Base-by-base conservation (phyloP, 2,888 invertebrate genomes). In the Eupeodes latifasciatus region DNA sequence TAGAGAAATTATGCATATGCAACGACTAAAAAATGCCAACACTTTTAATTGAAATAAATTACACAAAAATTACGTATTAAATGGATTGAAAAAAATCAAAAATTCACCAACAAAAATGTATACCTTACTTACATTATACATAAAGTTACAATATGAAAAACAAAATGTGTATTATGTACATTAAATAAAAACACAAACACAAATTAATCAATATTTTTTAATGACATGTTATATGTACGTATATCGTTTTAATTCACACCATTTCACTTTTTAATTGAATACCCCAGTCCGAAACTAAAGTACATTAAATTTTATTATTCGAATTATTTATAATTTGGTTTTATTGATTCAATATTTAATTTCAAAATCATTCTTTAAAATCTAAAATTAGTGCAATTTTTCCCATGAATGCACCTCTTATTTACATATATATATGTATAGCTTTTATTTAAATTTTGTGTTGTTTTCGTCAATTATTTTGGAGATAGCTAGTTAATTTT, bases 221-320 rank as follows among this genome's bases (percentile, higher is more conserved):
- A 69, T 53, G 36, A 53, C 69, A 53, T 51, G 16, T 40, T 53
- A 12, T 49, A 2, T 49, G 2, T 47, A 14, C 27, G 0, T 57
- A 27, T 10, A 62, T 69, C 16, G 16, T 36, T 36, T 69, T 40
- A n/a, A 53, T 69, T 36, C 69, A 16, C 69, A 69, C 51, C 53
- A 69, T 69, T 69, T 27, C 27, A 67, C 34, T 34, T 34, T 27
- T 67, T 67, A 51, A 67, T 51, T 34, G 51, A 34, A n/a, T 67
- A 1, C 27, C 11, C 67, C 34, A n/a, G 4, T 51, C 0, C 34
- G 9, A 7, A 67, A n/a, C 14, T 14, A 51, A 49, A 51, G 27
- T 16, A 69, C 16, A 36, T 69, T 40, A 69, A 53, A 69, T 69
- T 69, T 69, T 16, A 69, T 69, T 51, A 53, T 69, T 53, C 53